A percentile compares a stretch with the other conserved stretches of the same genome.
Conservation (phyloP, 2,113 vertebrate species). For the Urocolius indicus region DNA sequence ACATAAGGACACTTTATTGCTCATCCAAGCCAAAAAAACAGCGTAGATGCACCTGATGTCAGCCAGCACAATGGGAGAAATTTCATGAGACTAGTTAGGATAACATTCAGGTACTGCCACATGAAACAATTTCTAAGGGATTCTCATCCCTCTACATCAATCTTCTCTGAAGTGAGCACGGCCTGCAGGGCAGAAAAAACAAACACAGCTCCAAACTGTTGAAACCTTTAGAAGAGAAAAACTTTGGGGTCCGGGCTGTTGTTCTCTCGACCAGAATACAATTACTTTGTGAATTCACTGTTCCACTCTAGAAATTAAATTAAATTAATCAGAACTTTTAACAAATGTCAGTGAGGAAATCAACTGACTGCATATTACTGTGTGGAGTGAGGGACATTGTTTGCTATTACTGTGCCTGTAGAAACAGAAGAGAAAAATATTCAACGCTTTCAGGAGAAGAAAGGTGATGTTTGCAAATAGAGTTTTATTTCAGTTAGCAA, state of each 20-base stretch:
- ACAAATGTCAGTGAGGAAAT: background rate
- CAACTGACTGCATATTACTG: accelerated
- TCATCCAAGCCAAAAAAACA: background rate
- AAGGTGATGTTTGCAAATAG: background rate
- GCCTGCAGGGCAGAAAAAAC: background rate
- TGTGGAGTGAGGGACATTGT: background rate
- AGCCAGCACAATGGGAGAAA: background rate
- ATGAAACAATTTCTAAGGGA: background rate
- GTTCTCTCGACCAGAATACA: background rate
- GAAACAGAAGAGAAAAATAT: background rate
- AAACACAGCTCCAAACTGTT: background rate
- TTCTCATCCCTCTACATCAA: background rate
- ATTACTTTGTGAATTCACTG: background rate
- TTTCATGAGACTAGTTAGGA: background rate
- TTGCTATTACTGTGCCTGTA: background rate
- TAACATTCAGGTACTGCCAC: background rate
- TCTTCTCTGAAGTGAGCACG: background rate
- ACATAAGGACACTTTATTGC: background rate
- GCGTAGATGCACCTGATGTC: background rate
- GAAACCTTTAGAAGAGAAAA: background rate
- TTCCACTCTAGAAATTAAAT: background rate
- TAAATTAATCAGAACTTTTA: background rate
- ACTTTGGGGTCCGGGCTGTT: background rate
- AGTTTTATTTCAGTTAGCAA: constrained; percentile 55
- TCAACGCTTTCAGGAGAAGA: background rate